Evolutionary conservation across 2,888 invertebrate species (phyloP).

Genomic region (Limnephilus rhombicus): DNA sequence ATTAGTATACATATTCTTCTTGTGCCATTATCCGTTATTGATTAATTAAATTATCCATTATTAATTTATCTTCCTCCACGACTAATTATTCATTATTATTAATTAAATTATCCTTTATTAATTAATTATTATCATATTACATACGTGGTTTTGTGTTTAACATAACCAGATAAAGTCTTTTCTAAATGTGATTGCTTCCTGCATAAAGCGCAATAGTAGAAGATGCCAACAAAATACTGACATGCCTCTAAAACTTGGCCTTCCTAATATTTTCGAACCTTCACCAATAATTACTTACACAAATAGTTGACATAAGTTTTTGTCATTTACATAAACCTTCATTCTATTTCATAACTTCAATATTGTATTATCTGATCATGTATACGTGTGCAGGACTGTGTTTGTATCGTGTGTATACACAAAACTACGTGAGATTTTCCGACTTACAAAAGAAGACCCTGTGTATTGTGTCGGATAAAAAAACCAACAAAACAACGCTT

Average conservation of each 20-base stretch:
- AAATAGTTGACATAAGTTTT: slow-evolving; percentile 1
- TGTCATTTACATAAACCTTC: not conserved
- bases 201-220: not conserved
- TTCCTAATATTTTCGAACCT: not conserved
- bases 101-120: too few species aligned
- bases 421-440: not conserved
- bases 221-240: not conserved
- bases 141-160: too few species aligned
- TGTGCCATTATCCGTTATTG: too few species aligned
- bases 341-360: not conserved
- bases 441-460: not conserved
- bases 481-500: not conserved
- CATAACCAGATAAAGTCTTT: too few species aligned
- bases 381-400: not conserved
- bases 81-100: too few species aligned
- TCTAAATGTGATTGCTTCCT: too few species aligned
- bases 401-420: not conserved
- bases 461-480: not conserved
- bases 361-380: not conserved
- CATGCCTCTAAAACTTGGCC: not conserved
- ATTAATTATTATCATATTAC: too few species aligned
- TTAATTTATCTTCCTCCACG: too few species aligned
- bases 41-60: too few species aligned
- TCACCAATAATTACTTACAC: not conserved
- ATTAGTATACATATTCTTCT: too few species aligned